Base-by-base conservation (phyloP, 2,888 invertebrate genomes). In the Neoascia interrupta region DNA sequence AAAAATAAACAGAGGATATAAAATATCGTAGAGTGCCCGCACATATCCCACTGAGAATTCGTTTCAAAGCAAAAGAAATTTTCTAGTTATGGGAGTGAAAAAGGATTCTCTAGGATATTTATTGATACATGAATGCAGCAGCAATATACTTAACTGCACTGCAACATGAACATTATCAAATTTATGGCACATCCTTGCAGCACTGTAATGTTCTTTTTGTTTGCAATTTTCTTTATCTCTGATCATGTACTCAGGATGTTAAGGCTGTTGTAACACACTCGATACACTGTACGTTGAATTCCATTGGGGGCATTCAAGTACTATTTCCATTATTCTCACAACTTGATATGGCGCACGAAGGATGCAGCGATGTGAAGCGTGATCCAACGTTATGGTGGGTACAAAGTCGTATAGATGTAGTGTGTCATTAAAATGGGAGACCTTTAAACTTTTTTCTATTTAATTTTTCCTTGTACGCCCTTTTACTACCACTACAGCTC, bases 241-340 rank as follows among this genome's bases (percentile, higher is more conserved):
- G 49, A 58, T 76, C 64, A 43, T 19, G 28, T 23, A 16, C 49
- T 69, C 90, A 98, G 97, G 98, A 98, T 88, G 99, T 99, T 85
- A 98, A 98, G 91, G 98, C 99, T 84, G 97, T 99, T 85, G 96
- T 98, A 87, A 99, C 99, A 76, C 97, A 98, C 91, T 98, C 98
- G 87, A 98, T 99, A 90, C 98, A 99, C 91, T 97, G 97, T 90
- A 98, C 99, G 28, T 92, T 99, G 85, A 99, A 99, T 90, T 99
- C 99, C 61, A 96, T 99, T 86, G 99, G 99, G 81, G 99, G 99
- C 81, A 97, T 99, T 86, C 97, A 97, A 91, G 97, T 99, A 86
- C 91, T 99, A 82, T 98, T 99, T 90, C 99, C 99, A 81, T 91
- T 99, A 85, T 99, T 99, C 90, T 96, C 97, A 21, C 99, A 99